Conservation (phyloP, 1,140 invertebrate species). For the Eulimnadia texana region DNA sequence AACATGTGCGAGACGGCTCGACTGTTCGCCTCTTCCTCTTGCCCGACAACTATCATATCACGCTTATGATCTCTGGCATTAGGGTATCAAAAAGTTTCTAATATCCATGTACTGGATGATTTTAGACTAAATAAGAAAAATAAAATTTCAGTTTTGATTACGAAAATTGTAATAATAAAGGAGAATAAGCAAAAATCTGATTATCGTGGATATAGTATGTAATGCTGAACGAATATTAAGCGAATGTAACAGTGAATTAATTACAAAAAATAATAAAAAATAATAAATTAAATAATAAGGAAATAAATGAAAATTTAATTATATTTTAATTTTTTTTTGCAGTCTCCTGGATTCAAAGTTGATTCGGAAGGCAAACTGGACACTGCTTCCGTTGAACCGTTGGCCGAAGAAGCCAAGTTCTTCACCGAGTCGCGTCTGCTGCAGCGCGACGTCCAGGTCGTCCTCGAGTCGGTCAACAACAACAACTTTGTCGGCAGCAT, state of each 20-base stretch:
- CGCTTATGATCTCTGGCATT: conserved; percentile 87
- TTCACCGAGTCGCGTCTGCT: conserved; percentile 82
- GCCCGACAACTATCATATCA: conserved; percentile 76
- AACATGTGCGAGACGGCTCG: conserved; percentile 91
- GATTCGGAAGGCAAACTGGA: conserved; percentile 49
- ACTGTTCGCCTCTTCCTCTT: conserved; percentile 78
- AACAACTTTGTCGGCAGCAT: conserved; percentile 85
- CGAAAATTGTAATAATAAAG: too few relatives aligned
- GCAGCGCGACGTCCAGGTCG: conserved; percentile 83
- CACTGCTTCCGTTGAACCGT: conserved; percentile 39
- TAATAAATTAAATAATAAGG: not conserved
- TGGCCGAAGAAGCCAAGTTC: conserved; percentile 67
- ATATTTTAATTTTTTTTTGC: conserved; percentile 20
- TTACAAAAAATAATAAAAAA: not conserved
- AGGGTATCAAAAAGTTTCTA: conserved; percentile 33
- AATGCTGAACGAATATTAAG: conserved; percentile 6
- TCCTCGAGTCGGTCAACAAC: conserved; percentile 73
- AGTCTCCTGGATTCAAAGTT: conserved; percentile 59
- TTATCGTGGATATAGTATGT: too few relatives aligned
- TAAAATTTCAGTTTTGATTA: too few relatives aligned
- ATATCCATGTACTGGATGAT: too few relatives aligned
- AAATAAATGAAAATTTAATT: too few relatives aligned
- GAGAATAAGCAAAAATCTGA: too few relatives aligned
- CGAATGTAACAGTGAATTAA: conserved; percentile 1
- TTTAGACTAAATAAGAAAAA: too few relatives aligned